Evolutionary conservation across 64 coral and sea anemone species (phyloP).

Genomic region (Pachyseris speciosa): DNA sequence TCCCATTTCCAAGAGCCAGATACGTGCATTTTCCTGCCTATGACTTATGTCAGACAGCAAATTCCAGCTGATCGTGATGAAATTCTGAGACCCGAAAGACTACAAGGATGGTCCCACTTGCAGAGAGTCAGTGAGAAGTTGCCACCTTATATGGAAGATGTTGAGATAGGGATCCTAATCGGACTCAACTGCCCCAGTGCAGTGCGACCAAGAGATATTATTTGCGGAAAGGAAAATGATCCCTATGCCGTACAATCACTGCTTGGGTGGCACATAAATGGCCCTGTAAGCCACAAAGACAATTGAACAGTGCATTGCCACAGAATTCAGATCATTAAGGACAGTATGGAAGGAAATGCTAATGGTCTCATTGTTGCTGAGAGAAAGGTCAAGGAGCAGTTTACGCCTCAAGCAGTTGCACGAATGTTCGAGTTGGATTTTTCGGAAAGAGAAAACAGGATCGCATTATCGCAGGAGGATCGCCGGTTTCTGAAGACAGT

Average conservation of each 20-base stretch:
- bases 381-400: too few relatives aligned
- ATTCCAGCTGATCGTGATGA: constrained; percentile 30
- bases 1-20: background rate
- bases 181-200: background rate
- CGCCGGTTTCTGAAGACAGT: too few relatives aligned
- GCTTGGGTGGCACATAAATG: too few relatives aligned
- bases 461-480: too few relatives aligned
- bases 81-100: background rate
- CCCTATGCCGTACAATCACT: background rate
- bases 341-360: too few relatives aligned
- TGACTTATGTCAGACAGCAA: background rate
- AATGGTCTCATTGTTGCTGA: too few relatives aligned
- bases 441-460: too few relatives aligned
- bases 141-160: background rate
- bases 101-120: constrained; percentile 27
- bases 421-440: too few relatives aligned
- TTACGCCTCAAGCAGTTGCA: too few relatives aligned
- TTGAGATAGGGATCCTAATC: background rate
- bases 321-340: too few relatives aligned
- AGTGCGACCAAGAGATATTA: background rate
- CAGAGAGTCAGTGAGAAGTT: background rate
- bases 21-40: background rate
- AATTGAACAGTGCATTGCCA: too few relatives aligned
- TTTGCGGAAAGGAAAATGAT: background rate
- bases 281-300: too few relatives aligned